Evolutionary conservation across 2,113 vertebrate genomes (phyloP), one percentile per base, ranked within the genome.

Genomic region (Euleptes europaea): DNA sequence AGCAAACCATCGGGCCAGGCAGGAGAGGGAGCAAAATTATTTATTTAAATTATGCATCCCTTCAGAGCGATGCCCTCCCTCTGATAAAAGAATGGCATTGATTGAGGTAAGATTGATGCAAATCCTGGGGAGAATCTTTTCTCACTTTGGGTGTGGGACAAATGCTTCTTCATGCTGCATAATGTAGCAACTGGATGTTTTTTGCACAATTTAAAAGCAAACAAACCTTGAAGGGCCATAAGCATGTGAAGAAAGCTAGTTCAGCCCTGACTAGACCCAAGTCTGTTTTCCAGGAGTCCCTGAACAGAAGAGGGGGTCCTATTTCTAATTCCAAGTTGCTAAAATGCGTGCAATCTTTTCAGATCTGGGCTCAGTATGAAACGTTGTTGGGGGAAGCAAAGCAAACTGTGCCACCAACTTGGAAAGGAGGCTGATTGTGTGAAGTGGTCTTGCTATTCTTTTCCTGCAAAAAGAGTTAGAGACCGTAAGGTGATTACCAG

Each of bases 401-500:
- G 26, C 42, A 31, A 42, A 77, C 35, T 5, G 17, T 9, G 17
- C 9, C 28, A 51, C 80, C 40, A 15, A 4, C 66, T 77, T 51
- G 51, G 65, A 77, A 69, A 63, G 11, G 33, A 7, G 33, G 47
- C 63, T 81, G 75, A 69, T 65, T 57, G 60, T 49, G 74, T 31
- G 66, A 1, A 3, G 69, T 84, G 54, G 80, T 33, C 33, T n/a
- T 40, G 81, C 81, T 79, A 67, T 40, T 67, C 82, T 31, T 49
- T 47, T 54, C n/a, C 72, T 0, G 4, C 8, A 0, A 35, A 85
- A 57, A 54, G 15, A 5, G 1, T 38, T 0, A 1, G 33, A 1
- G 69, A 87, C 84, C 0, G 0, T 33, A 28, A 83, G 0, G 0
- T 35, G 69, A 84, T 77, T 2, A 14, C 79, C 6, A 83, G 80